Conservation (phyloP, 2,888 invertebrate genomes). For the Diogma glabrata region DNA sequence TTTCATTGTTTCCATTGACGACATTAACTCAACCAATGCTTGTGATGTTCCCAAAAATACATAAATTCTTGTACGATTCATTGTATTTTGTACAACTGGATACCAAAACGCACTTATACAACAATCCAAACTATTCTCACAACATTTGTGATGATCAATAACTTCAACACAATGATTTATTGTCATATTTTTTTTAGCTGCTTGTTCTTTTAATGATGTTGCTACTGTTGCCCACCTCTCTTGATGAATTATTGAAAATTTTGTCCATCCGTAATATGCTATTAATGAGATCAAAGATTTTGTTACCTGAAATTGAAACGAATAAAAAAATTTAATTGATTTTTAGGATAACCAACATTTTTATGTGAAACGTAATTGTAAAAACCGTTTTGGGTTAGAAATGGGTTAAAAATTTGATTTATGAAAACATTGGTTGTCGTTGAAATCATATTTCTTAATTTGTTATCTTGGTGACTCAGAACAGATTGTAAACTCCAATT, state of each 20-base stretch:
- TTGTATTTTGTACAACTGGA: constrained; percentile 65
- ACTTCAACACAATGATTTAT: constrained; percentile 66
- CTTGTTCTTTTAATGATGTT: constrained; percentile 63
- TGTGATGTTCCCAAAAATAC: constrained; percentile 83
- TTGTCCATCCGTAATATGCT: constrained; percentile 85
- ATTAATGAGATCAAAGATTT: constrained; percentile 89
- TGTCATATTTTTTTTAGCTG: constrained; percentile 65
- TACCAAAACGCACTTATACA: constrained; percentile 74
- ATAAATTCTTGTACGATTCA: constrained; percentile 83
- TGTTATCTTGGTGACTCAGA: too few relatives aligned
- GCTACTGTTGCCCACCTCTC: constrained; percentile 74
- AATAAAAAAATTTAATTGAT: too few relatives aligned
- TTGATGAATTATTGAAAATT: constrained; percentile 82
- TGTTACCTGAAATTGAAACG: constrained; percentile 74
- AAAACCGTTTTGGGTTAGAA: too few relatives aligned
- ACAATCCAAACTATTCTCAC: constrained; percentile 60
- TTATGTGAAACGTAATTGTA: too few relatives aligned
- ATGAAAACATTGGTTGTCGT: too few relatives aligned
- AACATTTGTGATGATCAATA: constrained; percentile 63
- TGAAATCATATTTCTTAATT: too few relatives aligned
- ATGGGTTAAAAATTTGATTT: too few relatives aligned
- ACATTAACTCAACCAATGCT: constrained; percentile 82
- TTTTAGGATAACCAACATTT: too few relatives aligned
- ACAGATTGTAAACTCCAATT: too few relatives aligned
- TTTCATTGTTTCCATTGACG: constrained; percentile 77